Conservation (phyloP, 2,888 invertebrate genomes). For the Epinotia bilunana region DNA sequence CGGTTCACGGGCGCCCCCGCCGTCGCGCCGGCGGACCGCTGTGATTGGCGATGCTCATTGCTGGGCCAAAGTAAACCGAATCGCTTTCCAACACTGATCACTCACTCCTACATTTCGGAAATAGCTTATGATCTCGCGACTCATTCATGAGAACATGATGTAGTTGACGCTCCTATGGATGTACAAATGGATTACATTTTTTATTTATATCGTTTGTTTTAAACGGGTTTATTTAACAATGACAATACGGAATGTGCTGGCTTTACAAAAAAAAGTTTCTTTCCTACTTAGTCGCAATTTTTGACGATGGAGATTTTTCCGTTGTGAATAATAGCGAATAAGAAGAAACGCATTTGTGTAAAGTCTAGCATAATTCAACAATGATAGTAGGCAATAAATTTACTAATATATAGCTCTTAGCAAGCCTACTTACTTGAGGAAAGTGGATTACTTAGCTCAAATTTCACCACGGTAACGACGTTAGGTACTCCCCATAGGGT, state of each 20-base stretch:
- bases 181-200: too few relatives aligned
- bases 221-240: too few relatives aligned
- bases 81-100: constrained; percentile 22
- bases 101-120: constrained; percentile 28
- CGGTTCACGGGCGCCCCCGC: constrained; percentile 71
- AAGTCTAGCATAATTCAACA: too few relatives aligned
- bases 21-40: constrained; percentile 49
- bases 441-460: constrained; percentile 35
- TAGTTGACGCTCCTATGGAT: constrained; percentile 1
- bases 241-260: too few relatives aligned
- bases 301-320: too few relatives aligned
- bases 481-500: constrained; percentile 25
- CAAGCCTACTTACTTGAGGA: constrained; percentile 4
- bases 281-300: too few relatives aligned
- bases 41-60: constrained; percentile 50
- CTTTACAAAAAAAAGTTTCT: too few relatives aligned
- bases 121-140: constrained; percentile 34
- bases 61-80: constrained; percentile 40
- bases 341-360: too few relatives aligned
- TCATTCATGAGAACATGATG: constrained; percentile 38
- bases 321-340: too few relatives aligned
- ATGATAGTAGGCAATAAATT: background rate
- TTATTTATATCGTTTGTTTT: too few relatives aligned
- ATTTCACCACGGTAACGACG: constrained; percentile 28
- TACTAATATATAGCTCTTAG: background rate